Evolutionary conservation across 92 coral and sea anemone species (phyloP), one percentile per base, ranked within the genome.

Genomic region (Pocillopora grandis): DNA sequence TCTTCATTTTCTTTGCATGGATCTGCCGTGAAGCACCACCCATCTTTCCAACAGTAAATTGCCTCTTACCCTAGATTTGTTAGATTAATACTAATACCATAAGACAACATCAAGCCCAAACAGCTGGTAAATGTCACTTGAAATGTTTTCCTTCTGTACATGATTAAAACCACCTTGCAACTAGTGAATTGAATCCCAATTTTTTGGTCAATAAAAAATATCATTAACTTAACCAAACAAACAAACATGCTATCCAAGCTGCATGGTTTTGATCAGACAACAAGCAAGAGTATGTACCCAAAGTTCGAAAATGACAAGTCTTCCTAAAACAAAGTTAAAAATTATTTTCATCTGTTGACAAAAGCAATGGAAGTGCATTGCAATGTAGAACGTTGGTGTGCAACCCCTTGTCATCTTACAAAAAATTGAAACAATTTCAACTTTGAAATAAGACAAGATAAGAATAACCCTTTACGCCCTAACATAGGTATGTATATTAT

Each of bases 31-130:
- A 77, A 14, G 99, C 96, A 48, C 99, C 99, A 11, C 98, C 95
- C 99, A 96, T 96, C 85, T 92, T 88, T 82, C 99, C 99, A 57
- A 92, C 92, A 81, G 90, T 82, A 20, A 96, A 75, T 74, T 85
- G 88, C 89, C 98, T 90, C 88, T 94, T 96, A 59, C 99, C 99
- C 99, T 96, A 92, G 79, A 88, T 96, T 90, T 85, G 84, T 92
- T 87, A 86, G 95, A 96, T 91, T 92, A 89, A 94, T 86, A 96
- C 94, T 94, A 80, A 86, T 87, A 88, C 93, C 88, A 74, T 96
- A 92, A 96, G 99, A 88, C 70, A 77, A 82, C 81, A 88, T 87
- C 86, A 90, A 70, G 72, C 76, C 82, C 70, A 68, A 14, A 52
- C 31, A 18, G 69, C 17, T 76, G 69, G 62, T 58, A 70, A 83